Evolutionary conservation across 2,113 vertebrate species (phyloP).

Genomic region (Jacana jacana): DNA sequence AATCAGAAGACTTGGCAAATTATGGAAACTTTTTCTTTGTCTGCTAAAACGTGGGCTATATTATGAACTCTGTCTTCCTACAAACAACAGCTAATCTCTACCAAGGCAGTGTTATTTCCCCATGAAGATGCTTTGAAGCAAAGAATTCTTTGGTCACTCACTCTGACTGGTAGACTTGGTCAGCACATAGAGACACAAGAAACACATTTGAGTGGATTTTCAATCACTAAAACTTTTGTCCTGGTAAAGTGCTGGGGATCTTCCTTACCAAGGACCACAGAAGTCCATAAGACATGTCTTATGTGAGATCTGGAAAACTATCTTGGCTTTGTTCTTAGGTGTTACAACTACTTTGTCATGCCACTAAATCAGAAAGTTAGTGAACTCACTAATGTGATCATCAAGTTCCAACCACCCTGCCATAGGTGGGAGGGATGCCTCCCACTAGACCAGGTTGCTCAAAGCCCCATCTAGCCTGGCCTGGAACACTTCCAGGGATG

Average conservation of each 20-base stretch:
- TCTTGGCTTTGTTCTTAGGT: not conserved
- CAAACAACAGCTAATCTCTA: not conserved
- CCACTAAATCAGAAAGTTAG: not conserved
- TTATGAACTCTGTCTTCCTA: not conserved
- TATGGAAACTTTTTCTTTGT: not conserved
- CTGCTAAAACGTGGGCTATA: not conserved
- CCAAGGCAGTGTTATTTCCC: not conserved
- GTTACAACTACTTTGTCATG: not conserved
- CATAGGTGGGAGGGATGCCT: no score
- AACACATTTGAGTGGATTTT: not conserved
- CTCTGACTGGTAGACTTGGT: not conserved
- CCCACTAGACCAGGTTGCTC: no score
- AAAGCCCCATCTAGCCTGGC: no score
- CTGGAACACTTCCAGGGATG: no score
- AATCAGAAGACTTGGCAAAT: not conserved
- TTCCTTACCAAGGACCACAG: not conserved
- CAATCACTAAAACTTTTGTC: not conserved
- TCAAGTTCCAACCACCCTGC: no score
- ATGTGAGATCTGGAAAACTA: not conserved
- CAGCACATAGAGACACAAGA: fast-evolving
- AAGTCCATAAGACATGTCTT: not conserved
- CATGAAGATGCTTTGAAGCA: not conserved
- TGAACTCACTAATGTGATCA: not conserved
- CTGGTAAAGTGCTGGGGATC: not conserved
- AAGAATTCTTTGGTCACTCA: not conserved